phyloP scores from a whole-genome alignment of 2,113 vertebrate species.

The Saguinus imperator region DNA sequence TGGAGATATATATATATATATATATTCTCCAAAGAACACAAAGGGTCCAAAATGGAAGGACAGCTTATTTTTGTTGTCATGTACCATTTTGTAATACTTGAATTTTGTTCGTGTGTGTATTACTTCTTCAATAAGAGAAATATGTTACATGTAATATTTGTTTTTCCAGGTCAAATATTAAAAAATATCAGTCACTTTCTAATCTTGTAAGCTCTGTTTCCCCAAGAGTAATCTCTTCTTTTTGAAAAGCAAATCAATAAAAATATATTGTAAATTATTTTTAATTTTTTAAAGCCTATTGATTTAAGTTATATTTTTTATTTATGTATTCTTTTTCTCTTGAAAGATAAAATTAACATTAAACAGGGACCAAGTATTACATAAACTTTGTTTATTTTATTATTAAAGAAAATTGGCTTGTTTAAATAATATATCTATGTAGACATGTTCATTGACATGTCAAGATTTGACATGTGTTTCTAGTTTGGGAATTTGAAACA shows the following conservation, averaged over 20 bases:
- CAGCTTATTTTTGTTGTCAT: not conserved
- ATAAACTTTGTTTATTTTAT: not conserved
- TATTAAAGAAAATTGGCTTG: not conserved
- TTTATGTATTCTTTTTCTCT: not conserved
- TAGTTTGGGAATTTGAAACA: not conserved
- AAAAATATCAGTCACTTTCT: not conserved
- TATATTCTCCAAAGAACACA: not conserved
- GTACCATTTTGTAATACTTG: not conserved
- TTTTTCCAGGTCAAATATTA: too few species aligned
- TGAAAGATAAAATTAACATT: not conserved
- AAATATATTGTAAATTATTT: conserved; percentile 13
- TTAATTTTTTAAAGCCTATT: not conserved
- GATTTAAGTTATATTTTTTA: not conserved
- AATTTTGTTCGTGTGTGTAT: not conserved
- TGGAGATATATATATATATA: not conserved
- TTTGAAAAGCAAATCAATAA: not conserved
- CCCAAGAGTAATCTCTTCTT: not conserved
- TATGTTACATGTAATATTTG: too few species aligned
- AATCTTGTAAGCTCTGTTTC: not conserved
- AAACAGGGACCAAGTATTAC: not conserved
- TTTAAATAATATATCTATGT: not conserved
- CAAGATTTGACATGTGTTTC: not conserved
- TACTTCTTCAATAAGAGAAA: not conserved
- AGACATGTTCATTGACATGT: too few species aligned
- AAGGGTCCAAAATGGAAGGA: not conserved